phyloP scores from a whole-genome alignment of 2,113 vertebrate species.

The Scopus umbretta region DNA sequence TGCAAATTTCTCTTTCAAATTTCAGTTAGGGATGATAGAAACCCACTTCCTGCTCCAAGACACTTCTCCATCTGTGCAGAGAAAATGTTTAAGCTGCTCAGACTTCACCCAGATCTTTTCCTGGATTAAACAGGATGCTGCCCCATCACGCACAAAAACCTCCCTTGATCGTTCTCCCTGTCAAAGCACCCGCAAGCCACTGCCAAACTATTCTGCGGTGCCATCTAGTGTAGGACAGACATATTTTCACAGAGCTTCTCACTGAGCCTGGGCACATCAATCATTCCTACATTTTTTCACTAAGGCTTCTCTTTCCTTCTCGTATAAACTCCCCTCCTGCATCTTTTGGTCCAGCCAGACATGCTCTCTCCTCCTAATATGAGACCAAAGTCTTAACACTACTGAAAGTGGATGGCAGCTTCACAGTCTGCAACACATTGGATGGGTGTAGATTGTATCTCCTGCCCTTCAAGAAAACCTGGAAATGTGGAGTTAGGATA shows the following conservation, averaged over 20 bases:
- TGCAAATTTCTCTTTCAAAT: background rate
- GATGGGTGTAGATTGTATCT: background rate
- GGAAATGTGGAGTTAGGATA: background rate
- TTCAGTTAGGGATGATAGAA: background rate
- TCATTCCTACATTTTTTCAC: background rate
- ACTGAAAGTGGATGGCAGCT: background rate
- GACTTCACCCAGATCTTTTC: background rate
- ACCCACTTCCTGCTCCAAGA: background rate
- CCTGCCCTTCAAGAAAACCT: background rate
- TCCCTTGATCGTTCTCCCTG: background rate
- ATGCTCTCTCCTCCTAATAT: background rate
- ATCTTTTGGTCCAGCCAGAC: background rate
- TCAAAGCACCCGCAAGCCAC: rapidly evolving
- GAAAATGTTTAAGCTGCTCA: background rate
- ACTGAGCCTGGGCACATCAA: background rate
- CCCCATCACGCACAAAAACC: background rate
- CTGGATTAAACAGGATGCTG: background rate
- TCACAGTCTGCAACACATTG: background rate
- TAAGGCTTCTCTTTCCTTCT: background rate
- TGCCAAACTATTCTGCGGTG: conserved; percentile 38
- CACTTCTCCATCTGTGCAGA: background rate
- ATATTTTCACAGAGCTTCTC: background rate
- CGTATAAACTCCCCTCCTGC: background rate
- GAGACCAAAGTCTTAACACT: background rate
- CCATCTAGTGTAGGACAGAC: conserved; percentile 52